phyloP scores from a whole-genome alignment of 35 echinoderm and acorn worm genomes.

The Stichopus chloronotus region DNA sequence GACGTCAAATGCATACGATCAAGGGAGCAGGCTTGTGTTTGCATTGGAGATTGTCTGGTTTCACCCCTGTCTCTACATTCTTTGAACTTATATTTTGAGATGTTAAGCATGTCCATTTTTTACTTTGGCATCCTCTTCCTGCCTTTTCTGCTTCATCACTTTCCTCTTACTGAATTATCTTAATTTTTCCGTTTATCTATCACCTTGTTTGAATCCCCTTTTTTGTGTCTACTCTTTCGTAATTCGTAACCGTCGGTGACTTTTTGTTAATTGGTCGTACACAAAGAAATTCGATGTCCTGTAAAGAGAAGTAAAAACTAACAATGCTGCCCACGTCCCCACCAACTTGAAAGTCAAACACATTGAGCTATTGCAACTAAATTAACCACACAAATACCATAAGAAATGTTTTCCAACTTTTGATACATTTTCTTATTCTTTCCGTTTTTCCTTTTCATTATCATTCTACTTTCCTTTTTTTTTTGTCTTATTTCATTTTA shows the following conservation, averaged over 20 bases:
- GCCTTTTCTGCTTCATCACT: too few species aligned
- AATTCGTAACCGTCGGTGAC: background rate
- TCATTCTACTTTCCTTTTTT: too few species aligned
- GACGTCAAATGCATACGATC: too few species aligned
- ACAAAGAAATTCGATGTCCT: background rate
- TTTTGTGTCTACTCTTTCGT: background rate
- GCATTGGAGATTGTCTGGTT: too few species aligned
- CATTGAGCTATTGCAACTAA: background rate
- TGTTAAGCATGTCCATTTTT: too few species aligned
- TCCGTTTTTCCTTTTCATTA: background rate
- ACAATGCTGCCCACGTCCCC: background rate
- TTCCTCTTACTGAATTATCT: background rate
- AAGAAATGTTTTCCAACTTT: background rate
- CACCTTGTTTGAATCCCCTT: background rate
- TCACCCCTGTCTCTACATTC: too few species aligned
- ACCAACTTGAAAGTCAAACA: background rate
- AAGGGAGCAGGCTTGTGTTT: too few species aligned
- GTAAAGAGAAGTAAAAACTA: background rate
- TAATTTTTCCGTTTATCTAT: too few species aligned
- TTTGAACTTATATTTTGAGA: background rate
- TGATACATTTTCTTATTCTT: background rate
- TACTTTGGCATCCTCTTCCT: too few species aligned
- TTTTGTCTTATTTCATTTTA: too few species aligned
- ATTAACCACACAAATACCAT: conserved; percentile 22
- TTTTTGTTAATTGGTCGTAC: background rate